Evolutionary conservation across 2,113 vertebrate species (phyloP).

Genomic region (Hiodon alosoides): DNA sequence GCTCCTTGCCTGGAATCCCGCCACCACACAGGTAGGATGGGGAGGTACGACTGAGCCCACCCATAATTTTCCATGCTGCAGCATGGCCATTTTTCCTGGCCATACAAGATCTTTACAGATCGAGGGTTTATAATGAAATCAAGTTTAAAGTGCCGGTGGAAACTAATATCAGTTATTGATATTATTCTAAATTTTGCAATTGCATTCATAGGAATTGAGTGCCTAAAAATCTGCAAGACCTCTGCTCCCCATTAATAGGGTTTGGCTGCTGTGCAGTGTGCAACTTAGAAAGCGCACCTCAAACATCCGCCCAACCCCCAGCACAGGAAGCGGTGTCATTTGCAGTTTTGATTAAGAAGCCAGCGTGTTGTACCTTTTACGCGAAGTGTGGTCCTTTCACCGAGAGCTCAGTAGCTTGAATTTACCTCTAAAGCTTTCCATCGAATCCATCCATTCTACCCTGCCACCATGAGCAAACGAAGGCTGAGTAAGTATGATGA

Average conservation of each 20-base stretch:
- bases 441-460: not conserved
- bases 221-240: not conserved
- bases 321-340: slow-evolving; percentile 54
- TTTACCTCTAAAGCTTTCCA: not conserved
- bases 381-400: not conserved
- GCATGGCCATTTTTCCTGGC: too few relatives aligned
- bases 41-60: too few relatives aligned
- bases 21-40: too few relatives aligned
- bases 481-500: slow-evolving; percentile 38
- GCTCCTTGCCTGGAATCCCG: too few relatives aligned
- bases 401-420: not conserved
- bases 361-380: not conserved
- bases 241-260: not conserved
- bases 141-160: not conserved
- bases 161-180: not conserved
- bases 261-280: not conserved
- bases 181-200: not conserved
- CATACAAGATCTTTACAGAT: too few relatives aligned
- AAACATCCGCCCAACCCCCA: slow-evolving; percentile 19
- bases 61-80: too few relatives aligned
- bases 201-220: not conserved
- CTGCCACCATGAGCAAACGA: slow-evolving; percentile 45
- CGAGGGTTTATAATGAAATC: too few relatives aligned
- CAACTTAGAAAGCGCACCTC: not conserved
- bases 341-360: slow-evolving; percentile 12